A percentile compares a stretch with the other conserved stretches of the same genome.
Conservation (phyloP, 2,888 invertebrate species). For the Ellobium chinense region DNA sequence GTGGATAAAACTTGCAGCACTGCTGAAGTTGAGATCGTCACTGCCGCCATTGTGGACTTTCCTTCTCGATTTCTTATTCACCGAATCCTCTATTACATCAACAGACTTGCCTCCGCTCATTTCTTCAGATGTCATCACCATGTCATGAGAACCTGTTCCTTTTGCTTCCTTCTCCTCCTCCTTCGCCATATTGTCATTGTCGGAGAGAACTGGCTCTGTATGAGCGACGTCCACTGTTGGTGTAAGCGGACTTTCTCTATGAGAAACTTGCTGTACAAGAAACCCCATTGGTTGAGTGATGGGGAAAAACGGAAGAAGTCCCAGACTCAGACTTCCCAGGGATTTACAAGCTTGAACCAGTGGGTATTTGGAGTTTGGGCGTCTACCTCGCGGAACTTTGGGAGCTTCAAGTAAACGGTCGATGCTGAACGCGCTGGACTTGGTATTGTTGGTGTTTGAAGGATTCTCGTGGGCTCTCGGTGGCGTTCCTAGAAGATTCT, state of each 20-base stretch:
- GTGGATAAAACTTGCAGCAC: no score
- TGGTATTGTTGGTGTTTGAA: background rate
- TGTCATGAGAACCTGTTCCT: no score
- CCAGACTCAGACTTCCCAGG: slow-evolving; percentile 75
- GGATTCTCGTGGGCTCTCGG: slow-evolving; percentile 6
- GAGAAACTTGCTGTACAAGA: slow-evolving; percentile 68
- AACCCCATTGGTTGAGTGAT: slow-evolving; percentile 81
- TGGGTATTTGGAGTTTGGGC: slow-evolving; percentile 81
- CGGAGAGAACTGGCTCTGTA: background rate
- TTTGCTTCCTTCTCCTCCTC: background rate
- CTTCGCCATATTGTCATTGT: background rate
- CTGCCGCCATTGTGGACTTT: background rate
- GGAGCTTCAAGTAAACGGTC: slow-evolving; percentile 80
- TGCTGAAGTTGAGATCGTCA: background rate
- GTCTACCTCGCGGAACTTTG: slow-evolving; percentile 79
- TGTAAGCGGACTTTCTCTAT: background rate
- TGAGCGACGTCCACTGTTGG: background rate
- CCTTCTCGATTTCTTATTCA: no score
- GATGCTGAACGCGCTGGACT: slow-evolving; percentile 78
- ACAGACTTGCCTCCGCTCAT: background rate
- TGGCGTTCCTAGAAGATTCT: background rate
- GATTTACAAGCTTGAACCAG: slow-evolving; percentile 80
- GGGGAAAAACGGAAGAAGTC: slow-evolving; percentile 79
- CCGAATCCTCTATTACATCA: background rate
- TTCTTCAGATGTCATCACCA: background rate